Evolutionary conservation across 2,797 vertebrate genomes (phyloP).

Genomic region (Meriones psammophilus): DNA sequence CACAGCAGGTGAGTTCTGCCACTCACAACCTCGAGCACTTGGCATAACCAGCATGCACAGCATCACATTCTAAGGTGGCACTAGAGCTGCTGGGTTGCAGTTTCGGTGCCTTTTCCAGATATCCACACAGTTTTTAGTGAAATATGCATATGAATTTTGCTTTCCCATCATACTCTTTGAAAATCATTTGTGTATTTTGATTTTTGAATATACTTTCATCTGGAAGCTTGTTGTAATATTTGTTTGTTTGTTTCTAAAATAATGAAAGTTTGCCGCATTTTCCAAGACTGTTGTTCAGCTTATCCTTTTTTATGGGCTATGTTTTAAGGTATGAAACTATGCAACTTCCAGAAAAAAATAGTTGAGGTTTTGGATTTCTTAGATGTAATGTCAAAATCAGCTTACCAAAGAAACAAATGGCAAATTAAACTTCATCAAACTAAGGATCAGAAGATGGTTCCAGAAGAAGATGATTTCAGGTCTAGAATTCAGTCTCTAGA

Average conservation of each 20-base stretch:
- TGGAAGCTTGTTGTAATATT: neutral
- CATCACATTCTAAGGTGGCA: neutral
- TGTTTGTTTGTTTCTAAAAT: neutral
- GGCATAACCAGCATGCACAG: neutral
- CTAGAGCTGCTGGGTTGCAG: too few species aligned
- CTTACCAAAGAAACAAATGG: neutral
- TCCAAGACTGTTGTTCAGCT: too few species aligned
- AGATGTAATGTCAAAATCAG: neutral
- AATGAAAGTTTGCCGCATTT: neutral
- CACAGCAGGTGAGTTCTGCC: neutral
- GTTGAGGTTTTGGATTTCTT: neutral
- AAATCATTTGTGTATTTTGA: neutral
- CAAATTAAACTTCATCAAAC: neutral
- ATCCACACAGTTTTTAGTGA: neutral
- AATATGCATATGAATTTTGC: too few species aligned
- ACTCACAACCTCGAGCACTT: neutral
- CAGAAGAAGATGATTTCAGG: neutral
- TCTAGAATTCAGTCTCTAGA: neutral
- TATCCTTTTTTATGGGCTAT: neutral
- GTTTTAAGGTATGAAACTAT: neutral
- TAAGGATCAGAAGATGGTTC: neutral
- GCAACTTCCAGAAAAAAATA: neutral
- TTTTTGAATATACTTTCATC: neutral
- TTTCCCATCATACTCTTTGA: neutral
- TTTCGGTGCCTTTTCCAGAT: neutral